These are phyloP conservation scores for Lycophotia porphyrea DNA, from an alignment of 2,888 invertebrate genomes.

Conservation along the genomic window DNA sequence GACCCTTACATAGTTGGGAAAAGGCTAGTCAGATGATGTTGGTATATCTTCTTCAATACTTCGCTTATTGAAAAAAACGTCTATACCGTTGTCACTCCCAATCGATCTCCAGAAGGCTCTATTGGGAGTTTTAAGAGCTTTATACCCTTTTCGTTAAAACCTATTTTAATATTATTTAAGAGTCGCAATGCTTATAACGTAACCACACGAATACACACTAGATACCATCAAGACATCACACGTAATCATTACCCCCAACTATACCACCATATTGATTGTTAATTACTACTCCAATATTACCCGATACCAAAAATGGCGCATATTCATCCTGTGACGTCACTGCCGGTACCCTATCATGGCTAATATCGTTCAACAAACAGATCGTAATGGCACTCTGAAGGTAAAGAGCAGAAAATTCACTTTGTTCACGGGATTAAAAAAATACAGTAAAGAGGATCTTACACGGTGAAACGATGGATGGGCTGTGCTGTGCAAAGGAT, in stretches of 20 bases:
- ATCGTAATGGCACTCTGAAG: slow-evolving; percentile 43
- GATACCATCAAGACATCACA: background rate
- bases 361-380: slow-evolving; percentile 62
- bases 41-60: background rate
- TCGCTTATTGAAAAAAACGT: background rate
- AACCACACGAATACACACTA: background rate
- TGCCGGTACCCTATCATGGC: slow-evolving; percentile 59
- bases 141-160: background rate
- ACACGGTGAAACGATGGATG: too few relatives aligned
- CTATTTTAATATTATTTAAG: background rate
- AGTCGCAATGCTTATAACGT: background rate
- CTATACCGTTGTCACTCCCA: background rate
- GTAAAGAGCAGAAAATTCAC: background rate
- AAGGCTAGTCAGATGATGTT: too few relatives aligned
- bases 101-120: background rate
- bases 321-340: slow-evolving; percentile 57
- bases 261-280: slow-evolving; percentile 38
- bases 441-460: too few relatives aligned
- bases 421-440: background rate
- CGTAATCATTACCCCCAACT: background rate
- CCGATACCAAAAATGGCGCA: slow-evolving; percentile 38
- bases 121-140: background rate
- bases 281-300: slow-evolving; percentile 54
- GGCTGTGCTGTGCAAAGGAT: too few relatives aligned
- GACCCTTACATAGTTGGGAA: too few relatives aligned